phyloP scores from a whole-genome alignment of 2,888 invertebrate genomes.

The Cryptus armator region DNA sequence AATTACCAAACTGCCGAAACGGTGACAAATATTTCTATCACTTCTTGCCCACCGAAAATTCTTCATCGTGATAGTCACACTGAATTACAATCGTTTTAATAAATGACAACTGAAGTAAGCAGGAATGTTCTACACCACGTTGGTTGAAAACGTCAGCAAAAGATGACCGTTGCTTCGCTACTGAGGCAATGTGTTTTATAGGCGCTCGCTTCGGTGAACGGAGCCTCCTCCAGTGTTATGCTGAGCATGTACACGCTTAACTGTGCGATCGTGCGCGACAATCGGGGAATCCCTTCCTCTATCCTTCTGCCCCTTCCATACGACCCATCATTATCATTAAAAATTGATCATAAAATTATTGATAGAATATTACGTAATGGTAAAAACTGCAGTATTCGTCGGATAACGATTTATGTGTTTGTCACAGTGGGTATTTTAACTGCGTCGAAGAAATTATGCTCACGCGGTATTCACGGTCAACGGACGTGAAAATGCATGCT shows the following conservation, averaged over 20 bases:
- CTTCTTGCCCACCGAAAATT: not conserved
- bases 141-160: slow-evolving; percentile 72
- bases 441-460: not conserved
- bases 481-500: not conserved
- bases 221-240: slow-evolving; percentile 63
- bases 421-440: not conserved
- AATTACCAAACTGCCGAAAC: not conserved
- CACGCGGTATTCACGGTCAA: slow-evolving; percentile 21
- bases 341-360: not conserved
- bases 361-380: not conserved
- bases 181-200: slow-evolving; percentile 78
- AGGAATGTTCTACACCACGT: not conserved
- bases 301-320: slow-evolving; percentile 36
- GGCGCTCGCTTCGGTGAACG: slow-evolving; percentile 57
- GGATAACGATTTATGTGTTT: not conserved
- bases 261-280: slow-evolving; percentile 22
- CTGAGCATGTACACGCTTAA: slow-evolving; percentile 53
- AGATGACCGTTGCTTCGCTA: slow-evolving; percentile 78
- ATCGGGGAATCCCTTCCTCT: slow-evolving; percentile 5
- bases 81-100: not conserved
- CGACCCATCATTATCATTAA: not conserved
- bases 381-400: not conserved
- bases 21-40: not conserved
- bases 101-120: not conserved
- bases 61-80: not conserved